phyloP scores from a whole-genome alignment of 2,797 vertebrate genomes.

The Pteronotus mesoamericanus region DNA sequence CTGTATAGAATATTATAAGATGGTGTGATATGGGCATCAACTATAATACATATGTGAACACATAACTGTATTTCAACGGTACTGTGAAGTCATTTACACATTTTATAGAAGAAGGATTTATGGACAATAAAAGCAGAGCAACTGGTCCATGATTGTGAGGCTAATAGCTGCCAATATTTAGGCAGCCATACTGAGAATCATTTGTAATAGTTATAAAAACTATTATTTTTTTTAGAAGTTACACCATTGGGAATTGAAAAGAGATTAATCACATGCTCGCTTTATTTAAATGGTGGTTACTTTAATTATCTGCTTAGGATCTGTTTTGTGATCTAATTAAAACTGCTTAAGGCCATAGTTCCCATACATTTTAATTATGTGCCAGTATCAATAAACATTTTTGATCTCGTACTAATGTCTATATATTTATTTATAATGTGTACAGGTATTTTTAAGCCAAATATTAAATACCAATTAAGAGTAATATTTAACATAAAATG shows the following conservation, averaged over 20 bases:
- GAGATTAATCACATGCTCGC: background rate
- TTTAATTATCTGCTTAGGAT: background rate
- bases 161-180: background rate
- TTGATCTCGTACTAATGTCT: background rate
- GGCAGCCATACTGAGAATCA: background rate
- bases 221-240: background rate
- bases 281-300: background rate
- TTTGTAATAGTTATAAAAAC: background rate
- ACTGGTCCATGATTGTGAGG: background rate
- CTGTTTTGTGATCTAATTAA: background rate
- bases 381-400: background rate
- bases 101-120: background rate
- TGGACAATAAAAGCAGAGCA: background rate
- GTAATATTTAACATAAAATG: background rate
- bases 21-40: background rate
- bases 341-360: background rate
- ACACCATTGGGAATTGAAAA: background rate
- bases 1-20: background rate
- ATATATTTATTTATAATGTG: background rate
- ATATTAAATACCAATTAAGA: background rate
- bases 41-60: background rate
- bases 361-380: background rate
- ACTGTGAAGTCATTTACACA: background rate
- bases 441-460: background rate
- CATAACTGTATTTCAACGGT: background rate